Percentiles rank a stretch among this genome's conserved stretches.
Evolutionary conservation across 2,888 invertebrate genomes (phyloP).

Genomic region (Philaethria dido): DNA sequence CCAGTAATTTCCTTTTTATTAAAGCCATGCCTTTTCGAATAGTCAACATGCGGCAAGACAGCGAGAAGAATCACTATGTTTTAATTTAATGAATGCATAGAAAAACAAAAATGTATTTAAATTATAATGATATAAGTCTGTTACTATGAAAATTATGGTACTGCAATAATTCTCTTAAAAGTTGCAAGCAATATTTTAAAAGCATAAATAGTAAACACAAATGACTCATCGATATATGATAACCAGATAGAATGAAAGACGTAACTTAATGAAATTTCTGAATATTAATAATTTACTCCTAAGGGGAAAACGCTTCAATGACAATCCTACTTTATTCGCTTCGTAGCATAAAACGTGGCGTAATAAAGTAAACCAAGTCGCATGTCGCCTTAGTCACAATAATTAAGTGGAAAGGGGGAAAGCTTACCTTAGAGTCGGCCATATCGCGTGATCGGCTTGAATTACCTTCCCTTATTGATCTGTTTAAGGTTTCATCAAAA

Average conservation of each 20-base stretch:
- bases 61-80: too few relatives aligned
- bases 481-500: conserved; percentile 67
- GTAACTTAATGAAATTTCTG: not conserved
- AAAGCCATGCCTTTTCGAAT: too few relatives aligned
- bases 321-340: not conserved
- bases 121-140: too few relatives aligned
- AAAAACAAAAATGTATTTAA: too few relatives aligned
- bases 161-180: too few relatives aligned
- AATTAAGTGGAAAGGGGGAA: conserved; percentile 69
- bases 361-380: conserved; percentile 45
- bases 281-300: not conserved
- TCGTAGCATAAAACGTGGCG: conserved; percentile 28
- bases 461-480: conserved; percentile 76
- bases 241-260: too few relatives aligned
- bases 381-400: conserved; percentile 68
- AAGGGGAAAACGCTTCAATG: not conserved
- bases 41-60: too few relatives aligned
- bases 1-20: not conserved
- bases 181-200: too few relatives aligned
- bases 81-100: too few relatives aligned
- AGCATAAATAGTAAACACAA: too few relatives aligned
- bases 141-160: too few relatives aligned
- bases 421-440: conserved; percentile 72
- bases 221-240: too few relatives aligned
- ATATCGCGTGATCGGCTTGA: conserved; percentile 75